phyloP scores from a whole-genome alignment of 2,888 invertebrate species.

The Trachelus stipa region DNA sequence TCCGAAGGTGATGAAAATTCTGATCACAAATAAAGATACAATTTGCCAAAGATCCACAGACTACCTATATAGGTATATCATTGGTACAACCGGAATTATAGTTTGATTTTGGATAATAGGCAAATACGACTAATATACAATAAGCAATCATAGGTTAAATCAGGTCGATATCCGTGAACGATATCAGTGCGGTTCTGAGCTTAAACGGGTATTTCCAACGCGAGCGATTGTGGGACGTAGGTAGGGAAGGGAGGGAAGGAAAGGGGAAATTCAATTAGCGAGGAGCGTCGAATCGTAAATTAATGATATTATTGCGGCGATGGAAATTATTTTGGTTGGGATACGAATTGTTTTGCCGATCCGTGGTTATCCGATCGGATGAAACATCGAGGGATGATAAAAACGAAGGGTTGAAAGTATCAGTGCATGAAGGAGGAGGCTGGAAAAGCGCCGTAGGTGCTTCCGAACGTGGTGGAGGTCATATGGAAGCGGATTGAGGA shows the following conservation, averaged over 20 bases:
- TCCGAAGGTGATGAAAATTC: neutral
- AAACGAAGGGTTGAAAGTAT: conserved; percentile 9
- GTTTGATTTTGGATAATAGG: neutral
- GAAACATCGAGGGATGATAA: conserved; percentile 5
- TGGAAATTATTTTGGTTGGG: conserved; percentile 23
- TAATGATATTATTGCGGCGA: conserved; percentile 16
- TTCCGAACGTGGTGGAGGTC: conserved; percentile 22
- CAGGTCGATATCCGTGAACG: neutral
- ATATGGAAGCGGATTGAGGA: conserved; percentile 22
- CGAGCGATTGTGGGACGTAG: neutral
- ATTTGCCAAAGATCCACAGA: neutral
- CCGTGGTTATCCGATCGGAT: conserved; percentile 22
- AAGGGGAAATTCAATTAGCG: conserved; percentile 13
- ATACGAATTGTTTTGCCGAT: conserved; percentile 12
- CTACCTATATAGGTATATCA: neutral
- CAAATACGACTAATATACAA: neutral
- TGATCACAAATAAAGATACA: neutral
- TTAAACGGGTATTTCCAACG: neutral
- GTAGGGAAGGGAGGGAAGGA: neutral
- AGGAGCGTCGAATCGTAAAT: conserved; percentile 4
- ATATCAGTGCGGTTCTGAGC: neutral
- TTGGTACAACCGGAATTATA: neutral
- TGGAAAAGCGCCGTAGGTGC: conserved; percentile 5
- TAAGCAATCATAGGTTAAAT: neutral
- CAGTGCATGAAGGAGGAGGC: neutral